A percentile compares a stretch with the other conserved stretches of the same genome.
Evolutionary conservation across 2,888 invertebrate genomes (phyloP).

Genomic region (Hypolimnas misippus): DNA sequence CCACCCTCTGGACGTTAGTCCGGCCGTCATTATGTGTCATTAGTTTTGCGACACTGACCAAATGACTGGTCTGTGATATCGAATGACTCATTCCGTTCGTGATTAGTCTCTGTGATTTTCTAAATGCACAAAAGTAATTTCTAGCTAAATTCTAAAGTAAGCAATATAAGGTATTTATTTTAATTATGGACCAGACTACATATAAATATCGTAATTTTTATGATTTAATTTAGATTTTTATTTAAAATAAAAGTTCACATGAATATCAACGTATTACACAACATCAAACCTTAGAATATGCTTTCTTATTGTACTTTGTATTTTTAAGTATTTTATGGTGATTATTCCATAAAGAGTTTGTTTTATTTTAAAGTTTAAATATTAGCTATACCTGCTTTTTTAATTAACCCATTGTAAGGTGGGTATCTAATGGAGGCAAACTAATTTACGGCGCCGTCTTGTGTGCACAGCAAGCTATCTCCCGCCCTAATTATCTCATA

Average conservation of each 20-base stretch:
- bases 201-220: neutral
- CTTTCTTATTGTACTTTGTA: neutral
- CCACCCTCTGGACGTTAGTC: conserved; percentile 66
- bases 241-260: too few species aligned
- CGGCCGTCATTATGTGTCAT: conserved; percentile 82
- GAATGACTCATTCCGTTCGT: conserved; percentile 79
- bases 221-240: neutral
- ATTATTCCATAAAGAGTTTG: neutral
- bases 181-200: conserved; percentile 2
- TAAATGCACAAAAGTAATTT: conserved; percentile 52
- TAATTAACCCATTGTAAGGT: conserved; percentile 42
- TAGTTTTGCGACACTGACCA: conserved; percentile 84
- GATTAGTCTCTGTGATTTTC: conserved; percentile 76
- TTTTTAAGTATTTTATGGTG: neutral
- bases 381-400: conserved; percentile 18
- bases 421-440: conserved; percentile 51
- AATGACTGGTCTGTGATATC: conserved; percentile 81
- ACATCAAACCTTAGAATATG: too few species aligned
- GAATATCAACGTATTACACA: too few species aligned
- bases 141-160: conserved; percentile 33
- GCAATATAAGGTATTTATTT: conserved; percentile 22
- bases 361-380: neutral
- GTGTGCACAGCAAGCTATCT: conserved; percentile 66
- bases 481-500: conserved; percentile 79
- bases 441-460: conserved; percentile 60